Base-by-base conservation (phyloP, 2,797 vertebrate species). In the Enteromius unitaeniatus region DNA sequence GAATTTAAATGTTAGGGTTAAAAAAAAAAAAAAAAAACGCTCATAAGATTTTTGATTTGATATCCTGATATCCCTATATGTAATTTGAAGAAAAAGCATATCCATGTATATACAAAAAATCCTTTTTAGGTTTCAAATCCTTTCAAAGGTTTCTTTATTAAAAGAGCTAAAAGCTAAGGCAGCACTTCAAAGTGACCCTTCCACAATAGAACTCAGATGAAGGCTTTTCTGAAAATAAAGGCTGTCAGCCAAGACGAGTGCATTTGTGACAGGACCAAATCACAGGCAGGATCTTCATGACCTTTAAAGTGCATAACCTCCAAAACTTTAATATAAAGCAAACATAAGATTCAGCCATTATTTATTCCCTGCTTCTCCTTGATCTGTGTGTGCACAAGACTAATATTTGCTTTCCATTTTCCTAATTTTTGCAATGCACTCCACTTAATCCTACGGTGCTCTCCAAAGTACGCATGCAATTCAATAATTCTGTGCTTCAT, bases 401-500 rank as follows among this genome's bases (percentile, higher is more conserved):
- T 45, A 1, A 82, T 64, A 34, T 60, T 83, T 81, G 6, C 58
- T 53, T 51, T 73, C 45, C 45, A 42, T 70, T 77, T 55, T 42
- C 58, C 28, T 17, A 45, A 28, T 31, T 42, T 76, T 78, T 80
- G 19, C 69, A 78, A 51, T 84, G 40, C 42, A 70, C 85, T 84
- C 79, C 69, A 62, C 42, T 79, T 84, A 78, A 65, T 79, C 68
- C 62, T 82, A n/a, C 55, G 69, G 45, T 75, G 37, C 23, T 40
- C 19, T 79, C 11, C 42, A 70, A 82, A 19, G 79, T 53, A 37
- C 1, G 3, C 23, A 70, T 26, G 17, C 72, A 77, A 86, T 90
- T 83, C 47, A 83, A 73, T 11, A 84, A 84, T 60, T 81, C 51
- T 55, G 86, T 79, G 58, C 51, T 19, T 78, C 55, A 70, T 47